Evolutionary conservation across 2,888 invertebrate species (phyloP).

Genomic region (Notodonta dromedarius): DNA sequence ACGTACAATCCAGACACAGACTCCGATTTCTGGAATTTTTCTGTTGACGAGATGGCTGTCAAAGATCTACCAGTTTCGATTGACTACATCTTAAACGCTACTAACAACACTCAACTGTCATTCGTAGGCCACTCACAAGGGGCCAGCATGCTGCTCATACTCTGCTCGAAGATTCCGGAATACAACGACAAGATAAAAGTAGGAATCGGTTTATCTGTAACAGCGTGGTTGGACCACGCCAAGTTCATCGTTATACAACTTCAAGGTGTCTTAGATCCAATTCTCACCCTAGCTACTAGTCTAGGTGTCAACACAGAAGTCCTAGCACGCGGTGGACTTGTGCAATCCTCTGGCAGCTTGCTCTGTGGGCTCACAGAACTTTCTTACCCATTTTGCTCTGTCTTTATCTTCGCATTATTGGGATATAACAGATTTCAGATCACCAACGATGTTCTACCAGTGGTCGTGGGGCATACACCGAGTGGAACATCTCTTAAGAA

Average conservation of each 20-base stretch:
- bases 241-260: conserved; percentile 34
- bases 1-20: conserved; percentile 30
- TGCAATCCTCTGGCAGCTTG: conserved; percentile 23
- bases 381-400: conserved; percentile 41
- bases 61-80: conserved; percentile 46
- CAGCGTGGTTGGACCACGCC: conserved; percentile 37
- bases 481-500: conserved; percentile 47
- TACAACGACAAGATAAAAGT: conserved; percentile 49
- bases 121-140: conserved; percentile 51
- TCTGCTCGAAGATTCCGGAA: conserved; percentile 43
- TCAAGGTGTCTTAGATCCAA: conserved; percentile 24
- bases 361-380: conserved; percentile 36
- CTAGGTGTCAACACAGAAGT: conserved; percentile 30
- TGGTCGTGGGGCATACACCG: conserved; percentile 42
- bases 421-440: conserved; percentile 46
- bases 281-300: conserved; percentile 10
- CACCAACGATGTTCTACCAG: conserved; percentile 32
- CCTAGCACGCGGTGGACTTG: conserved; percentile 27
- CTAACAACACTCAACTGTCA: conserved; percentile 32
- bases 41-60: conserved; percentile 43
- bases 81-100: conserved; percentile 43
- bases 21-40: conserved; percentile 43
- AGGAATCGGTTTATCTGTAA: conserved; percentile 44
- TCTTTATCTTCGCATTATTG: conserved; percentile 35
- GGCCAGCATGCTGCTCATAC: conserved; percentile 29